Base-by-base conservation (phyloP, 1,140 invertebrate genomes). In the Drosophila subpulchrella region DNA sequence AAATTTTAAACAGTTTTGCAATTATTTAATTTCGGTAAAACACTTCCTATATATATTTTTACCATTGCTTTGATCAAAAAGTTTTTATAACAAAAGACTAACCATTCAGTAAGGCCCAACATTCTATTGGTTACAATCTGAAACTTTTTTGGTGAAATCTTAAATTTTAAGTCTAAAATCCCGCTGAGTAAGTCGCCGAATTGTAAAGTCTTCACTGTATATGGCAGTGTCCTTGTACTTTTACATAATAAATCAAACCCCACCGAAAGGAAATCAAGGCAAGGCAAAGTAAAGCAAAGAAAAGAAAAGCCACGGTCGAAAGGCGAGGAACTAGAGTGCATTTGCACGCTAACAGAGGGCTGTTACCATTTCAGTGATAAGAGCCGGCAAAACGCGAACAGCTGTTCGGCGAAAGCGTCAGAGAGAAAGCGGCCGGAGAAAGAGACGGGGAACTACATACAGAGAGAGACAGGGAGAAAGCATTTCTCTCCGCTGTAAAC, bases 181-280 rank as follows among this genome's bases (percentile, higher is more conserved):
- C 7, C 32, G 7, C 32, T 24, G 12, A 6, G 30, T 20, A 15
- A 10, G 3, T 27, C 3, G 4, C 7, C 3, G 7, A 7, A 32
- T 30, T 15, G 8, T 0, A 6, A 11, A 15, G 6, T 24, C 27
- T 4, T 4, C 27, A 42, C 60, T 46, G 44, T 77, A 81, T 54
- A 72, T 88, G 76, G 51, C 67, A 54, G 66, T 88, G 83, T 89
- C 83, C 83, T 88, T 88, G 83, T 80, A 78, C 79, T 77, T 79
- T 86, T 86, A 86, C 79, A 86, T 88, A 89, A 86, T 77, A 80
- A 83, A 83, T 77, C 76, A 72, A 72, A 80, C 48, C 68, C 67
- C 48, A 62, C 41, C 24, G 42, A 55, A 50, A 63, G 56, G 55
- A 75, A 67, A 47, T 48, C 48, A 38, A 73, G 36, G 46, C 36